Conservation (phyloP, 2,113 vertebrate species). For the Pollachius pollachius region DNA sequence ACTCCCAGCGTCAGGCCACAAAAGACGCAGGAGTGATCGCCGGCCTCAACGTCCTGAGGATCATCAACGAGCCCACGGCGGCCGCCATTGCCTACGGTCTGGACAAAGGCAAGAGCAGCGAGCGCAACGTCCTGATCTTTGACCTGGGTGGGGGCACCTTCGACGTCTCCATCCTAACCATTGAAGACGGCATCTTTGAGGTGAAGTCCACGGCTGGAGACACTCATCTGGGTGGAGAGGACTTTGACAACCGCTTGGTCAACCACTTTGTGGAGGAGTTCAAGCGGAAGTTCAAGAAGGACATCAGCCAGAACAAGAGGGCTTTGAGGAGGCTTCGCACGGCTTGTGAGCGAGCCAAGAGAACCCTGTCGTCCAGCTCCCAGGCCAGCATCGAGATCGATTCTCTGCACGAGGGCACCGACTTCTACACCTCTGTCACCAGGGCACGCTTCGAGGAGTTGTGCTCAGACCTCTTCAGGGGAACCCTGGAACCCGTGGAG, state of each 20-base stretch:
- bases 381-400: slow-evolving; percentile 91
- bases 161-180: slow-evolving; percentile 87
- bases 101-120: slow-evolving; percentile 81
- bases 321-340: slow-evolving; percentile 84
- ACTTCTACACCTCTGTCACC: slow-evolving; percentile 90
- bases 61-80: slow-evolving; percentile 88
- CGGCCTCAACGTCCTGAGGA: slow-evolving; percentile 84
- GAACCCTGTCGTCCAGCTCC: slow-evolving; percentile 83
- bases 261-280: slow-evolving; percentile 89
- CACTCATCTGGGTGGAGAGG: slow-evolving; percentile 86
- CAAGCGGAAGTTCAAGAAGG: slow-evolving; percentile 89
- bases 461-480: slow-evolving; percentile 86
- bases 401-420: slow-evolving; percentile 86
- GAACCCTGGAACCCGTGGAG: slow-evolving; percentile 87
- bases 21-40: slow-evolving; percentile 88
- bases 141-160: slow-evolving; percentile 91
- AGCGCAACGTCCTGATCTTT: slow-evolving; percentile 87
- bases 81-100: slow-evolving; percentile 90
- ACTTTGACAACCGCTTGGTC: slow-evolving; percentile 87
- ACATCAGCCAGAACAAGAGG: slow-evolving; percentile 86
- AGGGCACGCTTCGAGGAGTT: slow-evolving; percentile 77
- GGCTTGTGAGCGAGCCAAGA: slow-evolving; percentile 85
- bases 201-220: slow-evolving; percentile 86
- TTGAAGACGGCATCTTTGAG: slow-evolving; percentile 87
- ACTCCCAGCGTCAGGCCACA: slow-evolving; percentile 30